Conservation (phyloP, 2,888 invertebrate genomes). For the Andricus curvator region DNA sequence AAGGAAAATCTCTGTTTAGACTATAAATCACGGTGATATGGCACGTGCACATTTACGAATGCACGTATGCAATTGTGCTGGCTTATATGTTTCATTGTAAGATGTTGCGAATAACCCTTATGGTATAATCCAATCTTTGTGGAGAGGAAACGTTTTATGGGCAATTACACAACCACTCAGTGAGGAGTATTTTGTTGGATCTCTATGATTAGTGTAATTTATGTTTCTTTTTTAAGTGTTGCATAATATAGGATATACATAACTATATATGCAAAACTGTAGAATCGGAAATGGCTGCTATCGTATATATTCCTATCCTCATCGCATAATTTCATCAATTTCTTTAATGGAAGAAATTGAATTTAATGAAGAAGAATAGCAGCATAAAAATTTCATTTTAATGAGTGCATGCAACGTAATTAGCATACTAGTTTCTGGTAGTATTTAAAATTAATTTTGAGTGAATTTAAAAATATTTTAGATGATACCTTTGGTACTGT, state of each 20-base stretch:
- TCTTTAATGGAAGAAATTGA: neutral
- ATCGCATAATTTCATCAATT: slow-evolving; percentile 9
- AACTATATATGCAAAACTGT: neutral
- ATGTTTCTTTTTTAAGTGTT: slow-evolving; percentile 16
- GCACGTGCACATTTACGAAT: slow-evolving; percentile 9
- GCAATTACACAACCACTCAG: slow-evolving; percentile 25
- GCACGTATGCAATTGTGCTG: neutral
- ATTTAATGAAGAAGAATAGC: neutral
- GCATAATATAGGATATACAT: neutral
- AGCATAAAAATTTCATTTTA: neutral
- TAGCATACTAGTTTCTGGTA: neutral
- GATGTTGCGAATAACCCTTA: neutral
- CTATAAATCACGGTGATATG: neutral
- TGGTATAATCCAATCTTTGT: slow-evolving; percentile 11
- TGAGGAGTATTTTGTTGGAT: slow-evolving; percentile 10
- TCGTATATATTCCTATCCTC: neutral
- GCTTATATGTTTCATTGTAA: slow-evolving; percentile 1
- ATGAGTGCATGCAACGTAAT: neutral
- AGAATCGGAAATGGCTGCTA: neutral
- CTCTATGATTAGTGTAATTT: slow-evolving; percentile 25
- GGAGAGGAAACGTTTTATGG: slow-evolving; percentile 2
- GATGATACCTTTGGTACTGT: too few species aligned
- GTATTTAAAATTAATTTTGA: too few species aligned
- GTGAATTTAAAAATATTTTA: too few species aligned
- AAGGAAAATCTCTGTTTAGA: neutral